phyloP scores from a whole-genome alignment of 2,888 invertebrate species.

The Myathropa florea region DNA sequence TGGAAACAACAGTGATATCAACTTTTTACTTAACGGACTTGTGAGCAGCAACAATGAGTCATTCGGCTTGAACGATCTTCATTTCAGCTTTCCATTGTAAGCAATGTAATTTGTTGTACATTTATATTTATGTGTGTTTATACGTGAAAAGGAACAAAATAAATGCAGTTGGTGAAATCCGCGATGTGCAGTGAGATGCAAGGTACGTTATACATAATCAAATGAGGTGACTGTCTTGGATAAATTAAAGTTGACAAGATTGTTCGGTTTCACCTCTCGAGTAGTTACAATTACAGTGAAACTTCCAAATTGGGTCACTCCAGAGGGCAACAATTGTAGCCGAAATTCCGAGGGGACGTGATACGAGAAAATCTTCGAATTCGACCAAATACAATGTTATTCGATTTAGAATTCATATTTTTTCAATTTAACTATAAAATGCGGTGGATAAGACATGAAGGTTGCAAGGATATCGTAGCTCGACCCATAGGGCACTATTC shows the following conservation, averaged over 20 bases:
- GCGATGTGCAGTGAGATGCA: background rate
- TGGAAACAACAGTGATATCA: background rate
- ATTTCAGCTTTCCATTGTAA: conserved; percentile 23
- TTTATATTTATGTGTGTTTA: background rate
- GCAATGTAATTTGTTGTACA: background rate
- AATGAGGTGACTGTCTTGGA: background rate
- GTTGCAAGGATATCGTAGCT: too few species aligned
- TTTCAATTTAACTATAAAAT: too few species aligned
- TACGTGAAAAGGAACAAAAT: background rate
- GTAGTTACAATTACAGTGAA: background rate
- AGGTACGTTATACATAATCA: too few species aligned
- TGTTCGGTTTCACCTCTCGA: background rate
- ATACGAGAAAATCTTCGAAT: too few species aligned
- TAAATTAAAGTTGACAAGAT: background rate
- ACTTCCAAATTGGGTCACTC: too few species aligned
- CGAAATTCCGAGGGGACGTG: too few species aligned
- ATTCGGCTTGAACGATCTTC: conserved; percentile 2
- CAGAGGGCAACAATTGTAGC: too few species aligned
- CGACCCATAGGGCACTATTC: too few species aligned
- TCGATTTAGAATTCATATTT: too few species aligned
- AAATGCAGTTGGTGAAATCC: conserved; percentile 17
- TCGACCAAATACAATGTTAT: too few species aligned
- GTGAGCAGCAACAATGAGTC: conserved; percentile 17
- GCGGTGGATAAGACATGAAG: too few species aligned
- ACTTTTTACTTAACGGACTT: background rate